A percentile compares a stretch with the other conserved stretches of the same genome.
Evolutionary conservation across 1,140 invertebrate genomes (phyloP).

Genomic region (Euura saliciscinereae): DNA sequence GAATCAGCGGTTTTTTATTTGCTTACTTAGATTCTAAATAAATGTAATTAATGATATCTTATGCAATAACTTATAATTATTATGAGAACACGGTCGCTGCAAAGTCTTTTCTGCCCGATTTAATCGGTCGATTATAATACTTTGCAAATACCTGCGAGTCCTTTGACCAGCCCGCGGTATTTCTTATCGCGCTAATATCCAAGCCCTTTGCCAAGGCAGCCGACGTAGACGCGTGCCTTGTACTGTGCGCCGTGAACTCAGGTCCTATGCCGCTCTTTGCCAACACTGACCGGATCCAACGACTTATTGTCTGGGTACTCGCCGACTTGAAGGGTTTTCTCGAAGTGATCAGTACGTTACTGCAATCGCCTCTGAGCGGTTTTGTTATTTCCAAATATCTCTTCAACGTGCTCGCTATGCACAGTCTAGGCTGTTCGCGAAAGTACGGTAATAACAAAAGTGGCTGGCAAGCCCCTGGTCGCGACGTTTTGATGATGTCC

Average conservation of each 20-base stretch:
- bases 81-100: slow-evolving; percentile 3
- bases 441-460: slow-evolving; percentile 19
- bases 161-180: slow-evolving; percentile 35
- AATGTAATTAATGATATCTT: neutral
- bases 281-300: slow-evolving; percentile 16
- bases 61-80: neutral
- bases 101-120: slow-evolving; percentile 11
- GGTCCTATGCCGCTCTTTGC: neutral
- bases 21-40: neutral
- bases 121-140: slow-evolving; percentile 15
- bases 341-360: slow-evolving; percentile 14
- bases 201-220: slow-evolving; percentile 12
- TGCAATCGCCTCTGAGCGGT: slow-evolving; percentile 16
- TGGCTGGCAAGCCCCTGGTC: slow-evolving; percentile 17
- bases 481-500: slow-evolving; percentile 22
- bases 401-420: slow-evolving; percentile 19
- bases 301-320: slow-evolving; percentile 17
- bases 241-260: slow-evolving; percentile 13
- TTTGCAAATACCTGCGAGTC: slow-evolving; percentile 18
- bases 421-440: slow-evolving; percentile 14
- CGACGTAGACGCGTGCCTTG: slow-evolving; percentile 12
- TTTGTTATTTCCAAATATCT: slow-evolving; percentile 14
- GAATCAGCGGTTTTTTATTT: neutral
- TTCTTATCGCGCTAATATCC: slow-evolving; percentile 28
- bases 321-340: slow-evolving; percentile 17